Base-by-base conservation (phyloP, 2,113 vertebrate species). In the Dinomys branickii region DNA sequence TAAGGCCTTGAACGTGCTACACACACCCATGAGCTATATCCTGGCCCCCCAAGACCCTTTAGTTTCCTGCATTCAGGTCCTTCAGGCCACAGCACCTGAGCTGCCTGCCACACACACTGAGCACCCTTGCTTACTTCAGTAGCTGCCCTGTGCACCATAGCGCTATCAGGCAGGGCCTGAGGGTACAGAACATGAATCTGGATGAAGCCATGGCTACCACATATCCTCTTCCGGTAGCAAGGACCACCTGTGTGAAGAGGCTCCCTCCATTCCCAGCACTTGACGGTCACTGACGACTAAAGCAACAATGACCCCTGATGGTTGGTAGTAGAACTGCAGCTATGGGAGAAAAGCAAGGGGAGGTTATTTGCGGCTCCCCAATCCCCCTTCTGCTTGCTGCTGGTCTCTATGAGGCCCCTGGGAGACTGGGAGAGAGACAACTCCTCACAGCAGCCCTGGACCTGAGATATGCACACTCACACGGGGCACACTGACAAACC, bases 301-400 rank as follows among this genome's bases (percentile, higher is more conserved):
- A 82, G 85, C 96, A 97, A 97, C 92, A 96, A 90, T 94, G 98
- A 65, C 97, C 91, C 93, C 96, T 97, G 58, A 94, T 61, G 97
- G 97, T 71, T 20, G 0, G 5, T 38, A 8, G 7, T 1, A 61
- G 94, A 91, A 89, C 59, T 38, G 54, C 96, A 95, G 71, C 54
- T 47, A 22, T 24, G 19, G 13, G n/a, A 93, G n/a, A 56, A 10
- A 8, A 35, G 67, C 35, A 7, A 69, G 44, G 4, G 19, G 73
- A 9, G 33, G 19, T 35, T 6, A 38, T 33, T n/a, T 7, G 14
- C 61, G 12, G 3, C 0, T 28, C 9, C 26, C 22, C 33, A 35
- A 35, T 0, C 4, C 38, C 4, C 12, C 44, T 35, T 17, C 20
- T 81, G 86, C 28, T 7, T 77, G 92, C 33, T 7, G 24, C 50